Conservation (phyloP, 2,888 invertebrate species). For the Operophtera brumata region DNA sequence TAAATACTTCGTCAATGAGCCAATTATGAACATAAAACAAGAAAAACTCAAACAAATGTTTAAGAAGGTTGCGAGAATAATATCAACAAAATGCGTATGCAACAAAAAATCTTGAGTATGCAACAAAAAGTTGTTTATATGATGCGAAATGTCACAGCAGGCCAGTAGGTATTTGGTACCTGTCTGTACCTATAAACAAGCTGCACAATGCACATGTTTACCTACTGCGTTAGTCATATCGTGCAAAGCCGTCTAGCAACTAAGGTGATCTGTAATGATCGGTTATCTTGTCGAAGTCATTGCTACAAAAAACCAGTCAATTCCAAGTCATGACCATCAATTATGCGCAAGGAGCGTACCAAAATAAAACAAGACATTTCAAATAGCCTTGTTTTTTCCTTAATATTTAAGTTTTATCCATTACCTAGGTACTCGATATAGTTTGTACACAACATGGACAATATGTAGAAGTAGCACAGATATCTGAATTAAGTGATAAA, state of each 20-base stretch:
- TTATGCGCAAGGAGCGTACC: constrained; percentile 9
- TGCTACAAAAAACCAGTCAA: constrained; percentile 26
- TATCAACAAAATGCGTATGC: background rate
- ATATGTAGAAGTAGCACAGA: too few relatives aligned
- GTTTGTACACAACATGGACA: too few relatives aligned
- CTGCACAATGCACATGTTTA: background rate
- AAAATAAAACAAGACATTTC: constrained; percentile 1
- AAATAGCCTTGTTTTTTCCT: constrained; percentile 8
- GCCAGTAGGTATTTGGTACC: background rate
- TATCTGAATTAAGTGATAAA: too few relatives aligned
- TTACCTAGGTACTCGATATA: too few relatives aligned
- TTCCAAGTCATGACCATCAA: constrained; percentile 12
- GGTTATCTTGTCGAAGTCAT: constrained; percentile 20
- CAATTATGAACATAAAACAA: background rate
- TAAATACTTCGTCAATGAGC: background rate
- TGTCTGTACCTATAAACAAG: background rate
- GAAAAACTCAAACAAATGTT: background rate
- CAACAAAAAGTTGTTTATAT: constrained; percentile 7
- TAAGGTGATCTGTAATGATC: constrained; percentile 24
- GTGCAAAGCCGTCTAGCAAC: constrained; percentile 19
- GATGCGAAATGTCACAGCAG: constrained; percentile 6
- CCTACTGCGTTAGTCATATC: constrained; percentile 11
- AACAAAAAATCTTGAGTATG: constrained; percentile 1
- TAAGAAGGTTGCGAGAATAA: background rate
- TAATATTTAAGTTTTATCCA: too few relatives aligned